phyloP scores from a whole-genome alignment of 2,888 invertebrate species.

The Synergus japonicus region DNA sequence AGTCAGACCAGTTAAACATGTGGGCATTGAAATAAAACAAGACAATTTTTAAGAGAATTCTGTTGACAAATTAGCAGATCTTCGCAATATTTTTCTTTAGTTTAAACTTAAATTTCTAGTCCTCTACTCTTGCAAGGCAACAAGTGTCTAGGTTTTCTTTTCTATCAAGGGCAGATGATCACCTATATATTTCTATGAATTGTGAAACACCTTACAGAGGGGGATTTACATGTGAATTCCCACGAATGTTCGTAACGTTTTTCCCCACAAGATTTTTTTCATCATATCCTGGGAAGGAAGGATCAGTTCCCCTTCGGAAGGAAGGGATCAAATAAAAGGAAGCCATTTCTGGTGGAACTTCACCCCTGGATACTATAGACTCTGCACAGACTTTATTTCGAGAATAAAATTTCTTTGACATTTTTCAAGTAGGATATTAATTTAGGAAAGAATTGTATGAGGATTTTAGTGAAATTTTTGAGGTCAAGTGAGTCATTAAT shows the following conservation, averaged over 20 bases:
- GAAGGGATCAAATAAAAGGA: constrained; percentile 47
- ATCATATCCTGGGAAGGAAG: constrained; percentile 36
- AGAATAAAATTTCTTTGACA: neutral
- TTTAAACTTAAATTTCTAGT: neutral
- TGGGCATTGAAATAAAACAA: neutral
- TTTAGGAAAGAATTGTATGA: neutral
- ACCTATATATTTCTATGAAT: neutral
- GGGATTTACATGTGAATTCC: constrained; percentile 55
- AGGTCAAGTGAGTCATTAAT: neutral
- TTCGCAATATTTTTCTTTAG: neutral
- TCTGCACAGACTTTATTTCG: neutral
- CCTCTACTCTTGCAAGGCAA: neutral
- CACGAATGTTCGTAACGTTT: constrained; percentile 45
- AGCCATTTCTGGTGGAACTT: constrained; percentile 40
- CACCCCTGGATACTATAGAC: neutral
- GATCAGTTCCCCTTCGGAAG: constrained; percentile 46
- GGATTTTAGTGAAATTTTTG: neutral
- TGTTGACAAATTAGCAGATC: neutral
- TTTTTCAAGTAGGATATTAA: neutral
- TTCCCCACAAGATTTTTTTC: constrained; percentile 43
- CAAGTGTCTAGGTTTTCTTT: neutral
- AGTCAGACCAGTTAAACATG: neutral
- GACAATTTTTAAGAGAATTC: neutral
- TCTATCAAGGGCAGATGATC: neutral
- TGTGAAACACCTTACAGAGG: constrained; percentile 49